Evolutionary conservation across 2,888 invertebrate genomes (phyloP).

Genomic region (Andrena bicolor): DNA sequence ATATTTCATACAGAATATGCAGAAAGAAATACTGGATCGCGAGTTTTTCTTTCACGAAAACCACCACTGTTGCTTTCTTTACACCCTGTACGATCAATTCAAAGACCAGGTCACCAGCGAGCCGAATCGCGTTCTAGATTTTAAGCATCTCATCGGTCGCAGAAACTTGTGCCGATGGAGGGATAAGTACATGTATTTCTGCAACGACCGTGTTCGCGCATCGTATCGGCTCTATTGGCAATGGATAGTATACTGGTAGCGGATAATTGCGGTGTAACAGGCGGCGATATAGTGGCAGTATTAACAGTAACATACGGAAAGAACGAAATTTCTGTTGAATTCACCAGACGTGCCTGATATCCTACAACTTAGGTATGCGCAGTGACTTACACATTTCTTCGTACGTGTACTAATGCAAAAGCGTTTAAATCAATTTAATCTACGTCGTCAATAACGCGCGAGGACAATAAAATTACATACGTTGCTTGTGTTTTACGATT

Average conservation of each 20-base stretch:
- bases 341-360: slow-evolving; percentile 13
- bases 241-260: slow-evolving; percentile 40
- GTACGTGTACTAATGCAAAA: too few relatives aligned
- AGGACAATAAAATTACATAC: not conserved
- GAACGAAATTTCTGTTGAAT: slow-evolving; percentile 34
- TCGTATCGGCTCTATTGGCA: slow-evolving; percentile 43
- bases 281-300: slow-evolving; percentile 40
- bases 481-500: not conserved
- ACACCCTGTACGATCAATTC: slow-evolving; percentile 3
- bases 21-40: too few relatives aligned
- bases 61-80: not conserved
- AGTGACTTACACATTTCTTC: too few relatives aligned
- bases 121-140: not conserved
- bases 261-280: slow-evolving; percentile 49
- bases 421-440: not conserved
- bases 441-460: too few relatives aligned
- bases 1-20: too few relatives aligned
- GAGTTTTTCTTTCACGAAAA: not conserved
- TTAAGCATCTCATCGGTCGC: not conserved
- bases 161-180: not conserved
- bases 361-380: not conserved
- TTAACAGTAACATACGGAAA: slow-evolving; percentile 35
- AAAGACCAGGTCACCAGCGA: slow-evolving; percentile 34
- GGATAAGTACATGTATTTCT: slow-evolving; percentile 19
- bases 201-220: slow-evolving; percentile 42